Evolutionary conservation across 1,140 invertebrate genomes (phyloP).

Genomic region (Physella acuta): DNA sequence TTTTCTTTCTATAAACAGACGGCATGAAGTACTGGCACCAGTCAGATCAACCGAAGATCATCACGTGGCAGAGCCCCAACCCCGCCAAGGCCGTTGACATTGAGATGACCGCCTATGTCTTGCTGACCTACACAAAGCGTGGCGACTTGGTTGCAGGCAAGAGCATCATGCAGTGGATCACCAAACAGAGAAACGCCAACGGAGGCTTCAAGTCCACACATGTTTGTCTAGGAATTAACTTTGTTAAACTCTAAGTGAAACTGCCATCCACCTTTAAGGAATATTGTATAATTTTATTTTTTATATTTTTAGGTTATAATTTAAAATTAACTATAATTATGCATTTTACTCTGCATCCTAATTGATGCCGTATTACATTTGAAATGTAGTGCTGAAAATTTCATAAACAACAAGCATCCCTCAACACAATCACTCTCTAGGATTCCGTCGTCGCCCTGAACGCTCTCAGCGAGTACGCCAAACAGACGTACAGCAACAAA

Average conservation of each 20-base stretch:
- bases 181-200: slow-evolving; percentile 75
- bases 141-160: slow-evolving; percentile 62
- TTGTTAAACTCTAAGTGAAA: no score
- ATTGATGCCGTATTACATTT: no score
- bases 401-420: no score
- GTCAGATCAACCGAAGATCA: slow-evolving; percentile 12
- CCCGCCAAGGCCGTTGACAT: slow-evolving; percentile 72
- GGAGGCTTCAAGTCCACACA: slow-evolving; percentile 80
- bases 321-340: no score
- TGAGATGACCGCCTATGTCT: slow-evolving; percentile 82
- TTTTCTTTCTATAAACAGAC: slow-evolving; percentile 61
- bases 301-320: no score
- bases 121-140: slow-evolving; percentile 65
- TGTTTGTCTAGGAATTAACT: no score
- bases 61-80: slow-evolving; percentile 39
- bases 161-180: slow-evolving; percentile 82
- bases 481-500: slow-evolving; percentile 39
- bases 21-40: slow-evolving; percentile 75
- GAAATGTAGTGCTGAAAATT: no score
- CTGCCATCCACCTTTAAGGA: no score
- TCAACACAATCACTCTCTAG: no score
- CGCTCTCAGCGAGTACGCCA: slow-evolving; percentile 58
- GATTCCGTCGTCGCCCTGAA: slow-evolving; percentile 63
- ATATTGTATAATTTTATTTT: no score
- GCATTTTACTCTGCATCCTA: no score